These are phyloP conservation scores for Daktulosphaira vitifoliae DNA, from an alignment of 1,140 invertebrate species.

Conservation along the genomic window DNA sequence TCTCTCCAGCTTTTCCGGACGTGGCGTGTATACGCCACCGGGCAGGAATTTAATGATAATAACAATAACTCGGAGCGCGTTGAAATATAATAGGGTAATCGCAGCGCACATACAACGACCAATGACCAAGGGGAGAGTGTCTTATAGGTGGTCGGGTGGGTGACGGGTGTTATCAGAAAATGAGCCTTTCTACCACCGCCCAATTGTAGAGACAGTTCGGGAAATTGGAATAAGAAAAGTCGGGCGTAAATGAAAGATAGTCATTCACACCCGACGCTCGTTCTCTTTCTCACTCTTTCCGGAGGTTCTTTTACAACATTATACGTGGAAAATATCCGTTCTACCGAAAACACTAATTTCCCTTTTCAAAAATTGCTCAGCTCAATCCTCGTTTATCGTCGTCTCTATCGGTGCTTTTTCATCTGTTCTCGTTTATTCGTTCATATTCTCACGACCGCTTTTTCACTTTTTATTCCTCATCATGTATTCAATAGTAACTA, in stretches of 20 bases:
- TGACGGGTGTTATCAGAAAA: slow-evolving; percentile 21
- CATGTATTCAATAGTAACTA: too few relatives aligned
- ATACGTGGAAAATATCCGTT: slow-evolving; percentile 35
- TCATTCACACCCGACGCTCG: slow-evolving; percentile 16
- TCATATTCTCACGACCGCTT: neutral
- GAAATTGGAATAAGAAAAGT: slow-evolving; percentile 42
- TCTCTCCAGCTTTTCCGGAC: too few relatives aligned
- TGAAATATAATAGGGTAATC: slow-evolving; percentile 38
- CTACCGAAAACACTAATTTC: slow-evolving; percentile 38
- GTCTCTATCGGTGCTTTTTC: too few relatives aligned
- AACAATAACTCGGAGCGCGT: slow-evolving; percentile 35
- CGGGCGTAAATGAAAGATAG: slow-evolving; percentile 42
- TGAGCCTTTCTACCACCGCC: slow-evolving; percentile 35
- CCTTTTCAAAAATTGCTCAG: slow-evolving; percentile 36
- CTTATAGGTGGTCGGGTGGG: neutral
- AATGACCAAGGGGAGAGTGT: neutral
- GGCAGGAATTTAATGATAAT: slow-evolving; percentile 11
- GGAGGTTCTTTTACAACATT: slow-evolving; percentile 20
- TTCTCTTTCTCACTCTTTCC: neutral
- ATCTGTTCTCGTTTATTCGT: neutral
- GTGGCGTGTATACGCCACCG: neutral
- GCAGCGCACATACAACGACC: neutral
- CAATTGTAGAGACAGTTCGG: slow-evolving; percentile 36
- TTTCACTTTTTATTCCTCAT: too few relatives aligned
- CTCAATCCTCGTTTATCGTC: slow-evolving; percentile 21